Evolutionary conservation across 1,140 invertebrate species (phyloP), one percentile per base, ranked within the genome.

Genomic region (Tigriopus japonicus): DNA sequence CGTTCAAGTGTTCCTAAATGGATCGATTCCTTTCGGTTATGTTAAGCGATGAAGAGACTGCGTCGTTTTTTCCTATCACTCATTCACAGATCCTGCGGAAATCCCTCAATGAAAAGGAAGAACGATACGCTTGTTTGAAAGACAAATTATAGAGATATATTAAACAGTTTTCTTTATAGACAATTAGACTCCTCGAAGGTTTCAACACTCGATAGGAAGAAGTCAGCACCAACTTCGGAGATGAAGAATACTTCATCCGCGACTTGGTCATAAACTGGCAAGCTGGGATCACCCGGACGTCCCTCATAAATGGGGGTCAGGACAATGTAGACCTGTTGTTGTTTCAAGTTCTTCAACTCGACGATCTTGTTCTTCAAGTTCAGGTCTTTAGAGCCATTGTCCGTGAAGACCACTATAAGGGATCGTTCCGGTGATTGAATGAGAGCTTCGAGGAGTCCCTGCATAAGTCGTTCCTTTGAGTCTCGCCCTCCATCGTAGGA

Each of bases 401-500:
- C 59, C 13, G 59, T 61, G 52, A 61, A 61, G 23, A 61, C 59
- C 17, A 61, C 59, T 19, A 61, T 61, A 9, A 61, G 51, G 21
- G 59, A 61, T 54, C 35, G 52, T 19, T 23, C 19, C 13, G 45
- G 23, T 2, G 52, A 42, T 28, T 53, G 40, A 23, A 24, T 17
- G 6, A 53, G 17, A 55, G 59, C 49, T 7, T 17, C 24, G 14
- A 61, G 45, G 7, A 61, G 45, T 10, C 59, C 59, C 52, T 61
- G 51, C 45, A 61, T 54, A 2, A 61, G 28, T 41, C 59, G 15
- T 40, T 61, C 59, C 17, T 61, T 61, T 7, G 43, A 56, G 59
- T 61, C 59, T 6, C 59, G 19, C 7, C 59, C 59, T 1, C 59
- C 59, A 61, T 61, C 51, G 49, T 61, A 61, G 49, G 59, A 61